Percentiles rank a stretch among this genome's conserved stretches.
phyloP scores from a whole-genome alignment of 2,888 invertebrate species.

The Caenorhabditis sp. region DNA sequence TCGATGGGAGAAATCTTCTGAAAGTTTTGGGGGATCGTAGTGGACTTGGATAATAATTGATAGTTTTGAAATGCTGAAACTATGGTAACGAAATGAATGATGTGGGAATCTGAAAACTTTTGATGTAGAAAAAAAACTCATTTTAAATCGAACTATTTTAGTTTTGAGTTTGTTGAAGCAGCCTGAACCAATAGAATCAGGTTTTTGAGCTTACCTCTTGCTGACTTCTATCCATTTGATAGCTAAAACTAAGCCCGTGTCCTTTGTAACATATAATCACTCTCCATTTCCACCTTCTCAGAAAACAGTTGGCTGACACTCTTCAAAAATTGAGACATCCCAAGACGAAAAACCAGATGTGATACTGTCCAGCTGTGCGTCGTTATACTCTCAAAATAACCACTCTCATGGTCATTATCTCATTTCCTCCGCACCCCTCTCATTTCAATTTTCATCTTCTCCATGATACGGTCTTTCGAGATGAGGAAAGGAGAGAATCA shows the following conservation, averaged over 20 bases:
- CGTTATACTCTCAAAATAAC: slow-evolving; percentile 20
- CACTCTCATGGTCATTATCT: slow-evolving; percentile 11
- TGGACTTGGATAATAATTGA: slow-evolving; percentile 3
- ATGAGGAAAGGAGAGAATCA: too few relatives aligned
- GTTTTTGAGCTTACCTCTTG: too few relatives aligned
- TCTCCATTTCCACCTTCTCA: background rate
- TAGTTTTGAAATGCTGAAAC: background rate
- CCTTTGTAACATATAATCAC: too few relatives aligned
- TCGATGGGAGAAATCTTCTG: background rate
- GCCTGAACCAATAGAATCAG: too few relatives aligned
- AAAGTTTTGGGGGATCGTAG: slow-evolving; percentile 1
- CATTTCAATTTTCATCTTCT: background rate
- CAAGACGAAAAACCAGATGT: slow-evolving; percentile 20
- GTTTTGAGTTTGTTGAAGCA: too few relatives aligned
- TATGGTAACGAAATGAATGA: background rate
- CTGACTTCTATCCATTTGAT: too few relatives aligned
- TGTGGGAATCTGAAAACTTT: background rate
- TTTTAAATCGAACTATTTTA: background rate
- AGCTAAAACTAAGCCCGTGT: too few relatives aligned
- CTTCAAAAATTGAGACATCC: background rate
- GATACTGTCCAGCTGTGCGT: slow-evolving; percentile 25
- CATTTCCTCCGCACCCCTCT: background rate
- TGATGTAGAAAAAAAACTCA: background rate
- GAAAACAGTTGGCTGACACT: background rate
- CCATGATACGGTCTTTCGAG: slow-evolving; percentile 8